phyloP scores from a whole-genome alignment of 2,113 vertebrate genomes.

The Rhizomys pruinosus region DNA sequence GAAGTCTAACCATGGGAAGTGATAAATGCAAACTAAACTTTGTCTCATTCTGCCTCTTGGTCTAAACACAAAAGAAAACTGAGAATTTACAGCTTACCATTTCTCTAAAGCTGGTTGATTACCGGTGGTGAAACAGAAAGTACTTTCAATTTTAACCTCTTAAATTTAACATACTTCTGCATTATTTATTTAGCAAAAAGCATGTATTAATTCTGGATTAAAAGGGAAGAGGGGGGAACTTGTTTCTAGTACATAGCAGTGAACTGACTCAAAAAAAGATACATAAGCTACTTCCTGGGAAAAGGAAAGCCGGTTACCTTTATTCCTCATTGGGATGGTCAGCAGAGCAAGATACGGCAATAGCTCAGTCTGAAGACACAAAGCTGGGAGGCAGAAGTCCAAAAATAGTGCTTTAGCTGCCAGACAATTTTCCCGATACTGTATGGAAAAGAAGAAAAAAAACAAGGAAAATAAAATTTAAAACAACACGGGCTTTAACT shows the following conservation, averaged over 20 bases:
- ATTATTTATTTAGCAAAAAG: background rate
- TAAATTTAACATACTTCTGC: background rate
- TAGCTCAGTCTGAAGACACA: conserved; percentile 93
- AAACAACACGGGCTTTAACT: background rate
- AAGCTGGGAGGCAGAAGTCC: conserved; percentile 92
- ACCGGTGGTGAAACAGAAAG: no score
- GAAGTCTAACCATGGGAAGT: background rate
- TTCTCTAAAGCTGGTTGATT: background rate
- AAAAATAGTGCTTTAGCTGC: conserved; percentile 93
- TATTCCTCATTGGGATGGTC: conserved; percentile 94
- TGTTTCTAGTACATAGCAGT: background rate
- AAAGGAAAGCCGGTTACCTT: conserved; percentile 87
- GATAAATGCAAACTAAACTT: conserved; percentile 6
- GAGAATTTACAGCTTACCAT: background rate
- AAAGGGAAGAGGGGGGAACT: background rate
- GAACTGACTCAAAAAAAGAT: background rate
- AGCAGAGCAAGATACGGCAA: conserved; percentile 94
- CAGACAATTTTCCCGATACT: conserved; percentile 95
- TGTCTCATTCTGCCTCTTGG: background rate
- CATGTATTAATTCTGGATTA: background rate
- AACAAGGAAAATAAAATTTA: background rate
- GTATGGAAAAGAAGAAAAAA: conserved; percentile 24
- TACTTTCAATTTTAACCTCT: conserved; percentile 30
- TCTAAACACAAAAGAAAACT: background rate
- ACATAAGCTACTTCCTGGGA: background rate